phyloP scores from a whole-genome alignment of 2,888 invertebrate genomes.

The Agrochola litura region DNA sequence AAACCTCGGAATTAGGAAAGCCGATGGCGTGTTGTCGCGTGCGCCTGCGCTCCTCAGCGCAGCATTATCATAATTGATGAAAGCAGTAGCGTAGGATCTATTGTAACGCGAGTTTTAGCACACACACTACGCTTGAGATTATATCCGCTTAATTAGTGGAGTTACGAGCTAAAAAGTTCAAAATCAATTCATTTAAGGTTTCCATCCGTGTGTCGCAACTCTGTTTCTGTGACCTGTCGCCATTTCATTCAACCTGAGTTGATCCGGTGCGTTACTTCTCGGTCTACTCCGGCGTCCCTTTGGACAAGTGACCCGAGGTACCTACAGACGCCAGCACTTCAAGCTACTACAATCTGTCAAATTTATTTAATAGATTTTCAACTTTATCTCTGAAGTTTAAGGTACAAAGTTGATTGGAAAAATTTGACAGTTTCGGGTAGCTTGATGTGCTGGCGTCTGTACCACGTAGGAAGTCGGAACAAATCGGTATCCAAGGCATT shows the following conservation, averaged over 20 bases:
- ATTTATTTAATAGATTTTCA: too few species aligned
- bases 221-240: not conserved
- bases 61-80: slow-evolving; percentile 89
- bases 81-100: slow-evolving; percentile 77
- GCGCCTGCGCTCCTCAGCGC: slow-evolving; percentile 68
- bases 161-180: not conserved
- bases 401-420: too few species aligned
- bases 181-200: not conserved
- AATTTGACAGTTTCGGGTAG: too few species aligned
- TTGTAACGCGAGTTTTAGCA: slow-evolving; percentile 65
- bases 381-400: too few species aligned
- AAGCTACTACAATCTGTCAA: too few species aligned
- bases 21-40: slow-evolving; percentile 72
- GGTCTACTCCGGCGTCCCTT: not conserved
- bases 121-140: slow-evolving; percentile 26
- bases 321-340: too few species aligned
- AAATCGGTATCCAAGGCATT: not conserved
- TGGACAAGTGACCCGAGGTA: not conserved
- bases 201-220: too few species aligned
- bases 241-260: not conserved
- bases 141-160: slow-evolving; percentile 32
- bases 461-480: not conserved
- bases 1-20: slow-evolving; percentile 84
- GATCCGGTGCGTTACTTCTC: not conserved
- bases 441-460: too few species aligned